Conservation (phyloP, 2,113 vertebrate genomes). For the Cyprinodon variegatus region DNA sequence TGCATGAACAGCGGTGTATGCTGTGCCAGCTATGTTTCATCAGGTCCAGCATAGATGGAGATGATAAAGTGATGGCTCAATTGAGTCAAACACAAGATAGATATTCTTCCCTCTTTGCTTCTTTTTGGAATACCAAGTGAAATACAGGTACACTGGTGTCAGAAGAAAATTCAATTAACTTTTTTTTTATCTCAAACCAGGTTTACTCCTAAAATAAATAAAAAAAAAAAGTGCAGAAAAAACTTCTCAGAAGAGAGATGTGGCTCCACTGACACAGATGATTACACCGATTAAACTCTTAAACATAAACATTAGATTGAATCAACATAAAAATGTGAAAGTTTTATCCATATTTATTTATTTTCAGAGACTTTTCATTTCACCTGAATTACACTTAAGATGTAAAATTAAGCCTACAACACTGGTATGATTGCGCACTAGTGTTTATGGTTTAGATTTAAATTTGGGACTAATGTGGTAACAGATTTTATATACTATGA, state of each 20-base stretch:
- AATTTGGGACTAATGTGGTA: too few species aligned
- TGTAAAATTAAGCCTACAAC: constrained; percentile 1
- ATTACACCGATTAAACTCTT: constrained; percentile 26
- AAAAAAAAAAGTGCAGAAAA: constrained; percentile 1
- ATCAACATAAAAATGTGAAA: constrained; percentile 11
- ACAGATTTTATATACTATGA: too few species aligned
- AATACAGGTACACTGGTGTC: constrained; percentile 32
- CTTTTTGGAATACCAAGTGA: constrained; percentile 61
- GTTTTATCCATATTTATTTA: neutral
- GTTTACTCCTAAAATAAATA: constrained; percentile 47
- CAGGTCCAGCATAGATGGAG: constrained; percentile 30
- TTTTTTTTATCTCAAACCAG: constrained; percentile 35
- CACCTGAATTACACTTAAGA: constrained; percentile 49
- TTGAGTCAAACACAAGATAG: constrained; percentile 72
- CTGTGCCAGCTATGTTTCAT: constrained; percentile 13
- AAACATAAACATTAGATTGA: constrained; percentile 21
- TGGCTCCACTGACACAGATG: constrained; percentile 28
- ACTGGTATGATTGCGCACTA: neutral
- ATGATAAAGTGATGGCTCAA: constrained; percentile 48
- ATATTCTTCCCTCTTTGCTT: constrained; percentile 54
- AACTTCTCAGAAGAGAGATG: constrained; percentile 19
- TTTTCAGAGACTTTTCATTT: constrained; percentile 50
- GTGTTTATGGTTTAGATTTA: neutral
- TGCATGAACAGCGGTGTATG: constrained; percentile 30
- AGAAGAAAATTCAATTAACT: neutral